Evolutionary conservation across 2,888 invertebrate species (phyloP).

Genomic region (Rutpela maculata): DNA sequence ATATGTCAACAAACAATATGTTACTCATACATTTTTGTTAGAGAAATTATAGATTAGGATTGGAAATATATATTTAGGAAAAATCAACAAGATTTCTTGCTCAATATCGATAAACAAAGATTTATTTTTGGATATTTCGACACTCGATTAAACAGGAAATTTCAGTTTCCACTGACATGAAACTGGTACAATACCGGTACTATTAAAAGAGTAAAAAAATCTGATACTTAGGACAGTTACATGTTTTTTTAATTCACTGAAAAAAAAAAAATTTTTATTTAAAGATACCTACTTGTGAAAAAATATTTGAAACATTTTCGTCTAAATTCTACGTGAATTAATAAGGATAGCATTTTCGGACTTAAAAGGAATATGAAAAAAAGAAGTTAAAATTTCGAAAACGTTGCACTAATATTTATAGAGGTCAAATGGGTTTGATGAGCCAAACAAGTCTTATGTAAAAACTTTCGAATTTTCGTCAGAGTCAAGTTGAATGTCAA

Average conservation of each 20-base stretch:
- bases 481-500: slow-evolving; percentile 4
- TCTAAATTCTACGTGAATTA: no score
- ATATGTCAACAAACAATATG: not conserved
- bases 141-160: not conserved
- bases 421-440: not conserved
- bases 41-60: not conserved
- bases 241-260: no score
- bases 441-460: not conserved
- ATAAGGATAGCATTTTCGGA: no score
- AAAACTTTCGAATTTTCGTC: not conserved
- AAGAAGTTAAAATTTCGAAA: no score
- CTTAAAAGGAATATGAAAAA: no score
- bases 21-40: not conserved
- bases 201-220: no score
- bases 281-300: not conserved
- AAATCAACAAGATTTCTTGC: not conserved
- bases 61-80: not conserved
- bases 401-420: no score
- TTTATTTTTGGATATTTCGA: not conserved
- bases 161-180: not conserved
- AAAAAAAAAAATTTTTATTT: no score
- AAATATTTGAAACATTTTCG: not conserved
- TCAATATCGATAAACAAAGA: not conserved
- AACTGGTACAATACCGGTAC: not conserved
- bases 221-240: no score